Evolutionary conservation across 2,888 invertebrate species (phyloP).

Genomic region (Endotricha flammealis): DNA sequence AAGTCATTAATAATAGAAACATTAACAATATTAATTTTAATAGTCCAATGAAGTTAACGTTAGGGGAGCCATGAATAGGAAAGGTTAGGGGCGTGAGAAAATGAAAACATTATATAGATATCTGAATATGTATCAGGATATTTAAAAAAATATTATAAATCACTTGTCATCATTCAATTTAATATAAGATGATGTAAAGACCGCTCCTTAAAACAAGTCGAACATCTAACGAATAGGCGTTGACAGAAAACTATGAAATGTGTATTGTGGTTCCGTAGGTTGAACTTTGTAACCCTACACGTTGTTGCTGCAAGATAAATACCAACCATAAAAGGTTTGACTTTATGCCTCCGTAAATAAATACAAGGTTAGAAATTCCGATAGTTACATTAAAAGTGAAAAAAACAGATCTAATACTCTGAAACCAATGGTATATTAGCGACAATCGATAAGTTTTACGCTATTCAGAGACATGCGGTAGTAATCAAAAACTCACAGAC

Average conservation of each 20-base stretch:
- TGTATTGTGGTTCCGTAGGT: slow-evolving; percentile 8
- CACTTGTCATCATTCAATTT: background rate
- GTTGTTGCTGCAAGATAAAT: background rate
- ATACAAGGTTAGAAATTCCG: too few species aligned
- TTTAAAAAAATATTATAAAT: background rate
- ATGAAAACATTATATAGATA: too few species aligned
- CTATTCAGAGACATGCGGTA: too few species aligned
- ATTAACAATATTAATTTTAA: too few species aligned
- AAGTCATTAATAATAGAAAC: too few species aligned
- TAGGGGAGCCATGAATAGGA: too few species aligned
- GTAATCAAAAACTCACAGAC: background rate
- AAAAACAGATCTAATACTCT: too few species aligned
- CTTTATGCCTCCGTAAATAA: too few species aligned
- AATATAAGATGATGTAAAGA: background rate
- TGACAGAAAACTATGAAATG: slow-evolving; percentile 14
- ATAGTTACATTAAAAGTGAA: too few species aligned
- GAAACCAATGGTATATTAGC: background rate
- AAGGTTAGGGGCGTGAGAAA: too few species aligned
- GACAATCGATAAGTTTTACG: background rate
- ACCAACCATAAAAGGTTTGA: background rate
- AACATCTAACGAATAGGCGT: slow-evolving; percentile 13
- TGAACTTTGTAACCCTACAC: slow-evolving; percentile 8
- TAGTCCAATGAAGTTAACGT: too few species aligned
- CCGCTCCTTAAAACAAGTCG: slow-evolving; percentile 7
- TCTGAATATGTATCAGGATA: too few species aligned